phyloP scores from a whole-genome alignment of 2,113 vertebrate genomes.

The Calypte anna region DNA sequence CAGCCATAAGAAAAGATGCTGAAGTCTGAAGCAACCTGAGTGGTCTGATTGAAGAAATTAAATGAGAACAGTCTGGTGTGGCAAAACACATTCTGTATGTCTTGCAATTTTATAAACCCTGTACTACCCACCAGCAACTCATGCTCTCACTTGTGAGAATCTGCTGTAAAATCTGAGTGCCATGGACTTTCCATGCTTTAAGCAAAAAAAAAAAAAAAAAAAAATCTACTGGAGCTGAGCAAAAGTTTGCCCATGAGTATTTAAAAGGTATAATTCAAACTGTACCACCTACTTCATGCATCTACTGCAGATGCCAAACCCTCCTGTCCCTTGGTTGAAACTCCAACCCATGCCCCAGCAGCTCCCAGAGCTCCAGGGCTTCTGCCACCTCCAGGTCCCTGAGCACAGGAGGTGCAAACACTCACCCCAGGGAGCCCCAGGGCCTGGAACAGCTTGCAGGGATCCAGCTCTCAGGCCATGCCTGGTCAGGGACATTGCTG shows the following conservation, averaged over 20 bases:
- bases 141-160: neutral
- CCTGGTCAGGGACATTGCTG: neutral
- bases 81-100: neutral
- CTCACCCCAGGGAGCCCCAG: neutral
- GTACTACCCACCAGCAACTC: neutral
- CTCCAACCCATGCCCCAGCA: neutral
- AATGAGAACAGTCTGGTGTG: neutral
- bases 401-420: neutral
- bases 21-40: fast-evolving
- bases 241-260: neutral
- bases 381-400: fast-evolving
- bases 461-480: neutral
- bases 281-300: neutral
- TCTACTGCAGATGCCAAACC: neutral
- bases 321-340: no score
- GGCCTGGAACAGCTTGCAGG: neutral
- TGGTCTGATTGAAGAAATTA: neutral
- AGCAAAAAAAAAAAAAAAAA: neutral
- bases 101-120: neutral
- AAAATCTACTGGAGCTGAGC: neutral
- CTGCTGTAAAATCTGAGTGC: neutral
- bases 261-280: neutral
- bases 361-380: neutral
- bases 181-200: neutral
- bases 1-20: fast-evolving